These are phyloP conservation scores for Cheilosia vernalis DNA, from an alignment of 2,888 invertebrate species.

Conservation along the genomic window DNA sequence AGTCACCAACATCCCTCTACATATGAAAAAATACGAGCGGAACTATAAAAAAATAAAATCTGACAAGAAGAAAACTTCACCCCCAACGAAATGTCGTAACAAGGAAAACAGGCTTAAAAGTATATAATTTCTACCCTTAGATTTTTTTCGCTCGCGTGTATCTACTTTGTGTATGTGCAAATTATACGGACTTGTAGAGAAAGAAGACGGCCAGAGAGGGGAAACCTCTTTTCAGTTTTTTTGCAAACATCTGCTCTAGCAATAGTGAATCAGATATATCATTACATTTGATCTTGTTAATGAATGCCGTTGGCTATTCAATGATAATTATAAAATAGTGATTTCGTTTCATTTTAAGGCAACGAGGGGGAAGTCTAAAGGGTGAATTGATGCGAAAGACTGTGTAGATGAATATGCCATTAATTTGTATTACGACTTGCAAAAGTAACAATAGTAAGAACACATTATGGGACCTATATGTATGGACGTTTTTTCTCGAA, in stretches of 20 bases:
- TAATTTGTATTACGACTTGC: no score
- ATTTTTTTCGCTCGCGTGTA: constrained; percentile 37
- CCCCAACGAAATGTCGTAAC: constrained; percentile 56
- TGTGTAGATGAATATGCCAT: no score
- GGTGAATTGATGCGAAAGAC: not conserved
- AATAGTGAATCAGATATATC: constrained; percentile 28
- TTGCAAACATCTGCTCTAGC: constrained; percentile 66
- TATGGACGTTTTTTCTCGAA: no score
- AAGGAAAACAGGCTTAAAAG: constrained; percentile 61
- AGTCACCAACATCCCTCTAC: constrained; percentile 40
- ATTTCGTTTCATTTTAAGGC: not conserved
- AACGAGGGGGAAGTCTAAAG: not conserved
- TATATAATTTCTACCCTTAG: constrained; percentile 59
- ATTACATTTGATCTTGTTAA: constrained; percentile 48
- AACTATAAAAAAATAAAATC: constrained; percentile 57
- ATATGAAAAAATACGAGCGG: constrained; percentile 29
- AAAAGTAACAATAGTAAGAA: no score
- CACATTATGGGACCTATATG: no score
- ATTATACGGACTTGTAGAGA: constrained; percentile 16
- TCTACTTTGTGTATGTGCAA: constrained; percentile 50
- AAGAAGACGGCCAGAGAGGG: not conserved
- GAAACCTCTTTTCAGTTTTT: constrained; percentile 24
- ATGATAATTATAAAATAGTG: constrained; percentile 40
- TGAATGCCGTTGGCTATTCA: constrained; percentile 38
- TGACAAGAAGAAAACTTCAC: constrained; percentile 53